phyloP scores from a whole-genome alignment of 2,113 vertebrate genomes.

The Sprattus sprattus region DNA sequence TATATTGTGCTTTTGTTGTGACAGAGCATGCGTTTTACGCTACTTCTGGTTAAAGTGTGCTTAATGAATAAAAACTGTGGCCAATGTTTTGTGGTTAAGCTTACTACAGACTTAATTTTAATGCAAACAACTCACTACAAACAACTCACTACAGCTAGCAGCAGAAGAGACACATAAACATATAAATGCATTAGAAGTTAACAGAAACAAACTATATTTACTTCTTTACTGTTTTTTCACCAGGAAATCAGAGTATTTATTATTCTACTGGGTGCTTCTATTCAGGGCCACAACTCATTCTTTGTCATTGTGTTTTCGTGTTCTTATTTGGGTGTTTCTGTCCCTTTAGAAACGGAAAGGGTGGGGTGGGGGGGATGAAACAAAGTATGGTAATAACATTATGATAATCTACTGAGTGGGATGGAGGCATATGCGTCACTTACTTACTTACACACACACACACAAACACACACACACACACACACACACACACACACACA shows the following conservation, averaged over 20 bases:
- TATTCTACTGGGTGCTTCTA: background rate
- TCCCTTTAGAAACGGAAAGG: too few relatives aligned
- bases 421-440: background rate
- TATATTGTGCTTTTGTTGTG: too few relatives aligned
- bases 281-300: background rate
- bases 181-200: background rate
- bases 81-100: too few relatives aligned
- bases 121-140: too few relatives aligned
- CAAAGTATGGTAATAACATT: background rate
- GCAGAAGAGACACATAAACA: background rate
- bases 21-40: too few relatives aligned
- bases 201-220: background rate
- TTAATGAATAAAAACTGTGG: too few relatives aligned
- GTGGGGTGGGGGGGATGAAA: background rate
- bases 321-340: background rate
- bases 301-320: background rate
- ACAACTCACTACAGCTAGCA: too few relatives aligned
- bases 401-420: conserved; percentile 6
- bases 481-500: background rate
- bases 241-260: background rate
- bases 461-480: background rate
- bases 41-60: too few relatives aligned
- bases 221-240: background rate
- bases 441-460: background rate
- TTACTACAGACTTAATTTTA: too few relatives aligned